Evolutionary conservation across 2,888 invertebrate species (phyloP).

Genomic region (Leptinotarsa tumamoca): DNA sequence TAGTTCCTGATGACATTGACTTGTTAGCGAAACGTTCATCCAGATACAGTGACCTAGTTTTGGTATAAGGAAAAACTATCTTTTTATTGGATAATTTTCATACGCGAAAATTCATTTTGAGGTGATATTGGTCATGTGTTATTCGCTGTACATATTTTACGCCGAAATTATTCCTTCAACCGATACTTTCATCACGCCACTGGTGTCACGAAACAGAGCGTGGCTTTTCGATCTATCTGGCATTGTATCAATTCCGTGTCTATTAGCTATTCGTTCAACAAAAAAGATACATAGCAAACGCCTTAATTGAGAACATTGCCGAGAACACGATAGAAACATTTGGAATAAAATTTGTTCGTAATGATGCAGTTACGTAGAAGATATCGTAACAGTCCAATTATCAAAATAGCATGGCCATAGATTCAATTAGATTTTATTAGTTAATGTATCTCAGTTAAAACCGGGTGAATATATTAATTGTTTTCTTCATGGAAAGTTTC

Average conservation of each 20-base stretch:
- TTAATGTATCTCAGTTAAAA: background rate
- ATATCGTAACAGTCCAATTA: constrained; percentile 7
- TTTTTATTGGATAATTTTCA: no score
- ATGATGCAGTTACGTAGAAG: constrained; percentile 23
- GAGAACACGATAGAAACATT: constrained; percentile 15
- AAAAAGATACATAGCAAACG: constrained; percentile 20
- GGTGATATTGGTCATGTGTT: no score
- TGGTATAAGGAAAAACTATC: no score
- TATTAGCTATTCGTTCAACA: constrained; percentile 20
- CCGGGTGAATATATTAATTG: background rate
- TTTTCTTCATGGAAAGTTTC: background rate
- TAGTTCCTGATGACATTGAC: no score
- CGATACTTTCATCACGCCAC: background rate
- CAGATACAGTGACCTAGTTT: no score
- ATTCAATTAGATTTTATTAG: background rate
- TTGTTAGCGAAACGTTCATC: no score
- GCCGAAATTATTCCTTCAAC: background rate
- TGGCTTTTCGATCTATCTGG: constrained; percentile 21
- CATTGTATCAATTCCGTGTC: constrained; percentile 17
- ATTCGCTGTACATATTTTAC: no score
- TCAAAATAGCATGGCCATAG: background rate
- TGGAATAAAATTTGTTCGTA: constrained; percentile 24
- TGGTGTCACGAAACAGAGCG: constrained; percentile 34
- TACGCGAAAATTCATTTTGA: no score
- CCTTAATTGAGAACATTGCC: constrained; percentile 4